Evolutionary conservation across 1,140 invertebrate species (phyloP).

Genomic region (Cydia splendana): DNA sequence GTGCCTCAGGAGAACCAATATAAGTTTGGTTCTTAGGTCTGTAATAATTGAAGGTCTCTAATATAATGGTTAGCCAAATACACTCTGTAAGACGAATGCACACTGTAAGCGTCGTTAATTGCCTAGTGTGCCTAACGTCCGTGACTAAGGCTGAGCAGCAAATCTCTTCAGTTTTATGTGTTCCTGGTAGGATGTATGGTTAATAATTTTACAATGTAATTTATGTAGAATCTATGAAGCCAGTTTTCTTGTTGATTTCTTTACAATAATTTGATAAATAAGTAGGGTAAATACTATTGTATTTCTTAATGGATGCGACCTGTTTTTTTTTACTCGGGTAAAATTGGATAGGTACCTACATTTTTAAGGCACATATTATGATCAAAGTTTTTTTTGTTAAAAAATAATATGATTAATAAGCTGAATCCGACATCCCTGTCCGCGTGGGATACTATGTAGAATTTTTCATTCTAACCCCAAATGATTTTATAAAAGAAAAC

Average conservation of each 20-base stretch:
- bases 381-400: too few species aligned
- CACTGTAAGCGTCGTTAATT: neutral
- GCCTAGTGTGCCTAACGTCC: conserved; percentile 16
- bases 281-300: too few species aligned
- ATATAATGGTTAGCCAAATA: neutral
- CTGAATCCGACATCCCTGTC: too few species aligned
- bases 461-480: too few species aligned
- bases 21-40: neutral
- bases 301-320: too few species aligned
- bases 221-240: neutral
- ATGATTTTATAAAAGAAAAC: too few species aligned
- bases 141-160: neutral
- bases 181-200: neutral
- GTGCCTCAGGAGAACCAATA: neutral
- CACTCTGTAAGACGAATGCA: neutral
- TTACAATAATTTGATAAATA: neutral
- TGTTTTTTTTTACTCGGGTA: too few species aligned
- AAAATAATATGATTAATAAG: too few species aligned
- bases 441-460: too few species aligned
- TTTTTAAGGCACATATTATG: too few species aligned
- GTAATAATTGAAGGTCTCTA: neutral
- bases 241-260: neutral
- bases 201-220: neutral
- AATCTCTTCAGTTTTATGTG: conserved; percentile 16
- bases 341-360: too few species aligned